Base-by-base conservation (phyloP, 1,140 invertebrate species). In the Hylaeus volcanicus region DNA sequence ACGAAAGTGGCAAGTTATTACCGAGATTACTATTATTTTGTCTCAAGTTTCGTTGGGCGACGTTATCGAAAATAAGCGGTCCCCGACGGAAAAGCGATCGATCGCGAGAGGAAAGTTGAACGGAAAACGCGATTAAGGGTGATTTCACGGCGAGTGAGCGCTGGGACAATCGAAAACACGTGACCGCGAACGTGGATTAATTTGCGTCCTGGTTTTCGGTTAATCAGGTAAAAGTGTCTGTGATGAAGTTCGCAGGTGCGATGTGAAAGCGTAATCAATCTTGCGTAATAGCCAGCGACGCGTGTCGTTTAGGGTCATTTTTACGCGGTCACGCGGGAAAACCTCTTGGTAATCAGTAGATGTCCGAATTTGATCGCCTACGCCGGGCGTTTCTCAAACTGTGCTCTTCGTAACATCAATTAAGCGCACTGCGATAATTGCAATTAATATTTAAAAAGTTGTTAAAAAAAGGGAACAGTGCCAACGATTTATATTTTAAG, bases 261-360 rank as follows among this genome's bases (percentile, higher is more conserved):
- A 61, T 41, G 41, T 61, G 71, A 73, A 61, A 73, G 71, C 45
- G 58, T 73, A 61, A 73, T 61, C 71, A 61, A n/a, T 73, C 41
- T 61, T 61, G 58, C 58, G 43, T 73, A 73, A 73, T n/a, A 73
- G 8, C n/a, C 43, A 73, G 26, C n/a, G 26, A 73, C 37, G 66
- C 45, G 66, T 39, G 15, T 48, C 43, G 3, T 61, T 61, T 56
- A 43, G 37, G 15, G 41, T 15, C 1, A 71, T 73, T 73, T 48
- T 61, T 45, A 43, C 11, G 56, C 5, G 48, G 12, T 3, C 45
- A 3, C 45, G 12, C 12, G 51, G 14, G 12, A 37, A 69, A 69
- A 69, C 26, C 3, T 70, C 45, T 5, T 5, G 45, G 45, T 8
- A 8, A 5, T 1, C 45, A 48, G 5, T 6, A 48, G 0, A 48